Evolutionary conservation across 2,888 invertebrate genomes (phyloP), one percentile per base, ranked within the genome.

Genomic region (Orthosia gracilis): DNA sequence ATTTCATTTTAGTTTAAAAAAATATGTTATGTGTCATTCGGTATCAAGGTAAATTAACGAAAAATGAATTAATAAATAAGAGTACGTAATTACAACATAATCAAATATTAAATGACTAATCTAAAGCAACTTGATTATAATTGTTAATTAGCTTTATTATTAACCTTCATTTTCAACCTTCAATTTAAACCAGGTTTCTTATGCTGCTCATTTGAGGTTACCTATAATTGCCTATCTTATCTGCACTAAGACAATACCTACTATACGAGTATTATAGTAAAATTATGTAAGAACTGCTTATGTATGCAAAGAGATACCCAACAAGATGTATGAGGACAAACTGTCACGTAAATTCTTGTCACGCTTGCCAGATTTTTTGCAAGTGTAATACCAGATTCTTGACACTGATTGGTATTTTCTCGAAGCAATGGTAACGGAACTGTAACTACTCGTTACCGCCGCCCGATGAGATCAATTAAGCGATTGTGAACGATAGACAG

Each of bases 391-490:
- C 88, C 86, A 88, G 85, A 87, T 90, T 85, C 87, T 84, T 76
- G 78, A 86, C 85, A 87, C 76, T 84, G 89, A 89, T 89, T 89
- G 87, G 88, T 84, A 86, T 88, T 87, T 85, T 79, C 85, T 89
- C 80, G 70, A 75, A 54, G 45, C 74, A 82, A 70, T 85, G 76
- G 82, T 92, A 92, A 93, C 91, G 91, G 91, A 82, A 87, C 87
- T 75, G 66, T 85, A 73, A 86, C 73, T 83, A 86, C 87, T 87
- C 86, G 89, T 89, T 88, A 88, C 83, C 74, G 79, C 69, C 74
- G 83, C 83, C 82, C 76, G 73, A 87, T 88, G 73, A 89, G 90
- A 93, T 92, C 91, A 92, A 92, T 93, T 92, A 92, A 86, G 82
- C 82, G 91, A 93, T 92, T 89, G 89, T 80, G 78, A 80, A 73